phyloP scores from a whole-genome alignment of 2,888 invertebrate genomes.

The Arenicola marina region DNA sequence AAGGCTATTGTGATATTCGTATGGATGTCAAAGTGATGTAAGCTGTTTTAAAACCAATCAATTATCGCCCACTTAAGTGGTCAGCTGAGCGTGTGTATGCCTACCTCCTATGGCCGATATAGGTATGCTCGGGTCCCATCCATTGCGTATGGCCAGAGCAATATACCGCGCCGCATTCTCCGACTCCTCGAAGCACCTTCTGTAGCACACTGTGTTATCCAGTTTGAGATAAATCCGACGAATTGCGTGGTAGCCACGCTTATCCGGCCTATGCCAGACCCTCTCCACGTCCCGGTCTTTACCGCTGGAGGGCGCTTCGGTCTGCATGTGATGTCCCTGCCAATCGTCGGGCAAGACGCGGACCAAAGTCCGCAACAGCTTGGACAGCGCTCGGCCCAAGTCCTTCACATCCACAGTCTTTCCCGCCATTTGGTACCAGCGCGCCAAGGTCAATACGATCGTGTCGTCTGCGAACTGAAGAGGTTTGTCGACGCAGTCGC shows the following conservation, averaged over 20 bases:
- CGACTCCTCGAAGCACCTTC: conserved; percentile 19
- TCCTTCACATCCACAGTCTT: conserved; percentile 11
- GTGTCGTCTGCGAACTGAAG: conserved; percentile 23
- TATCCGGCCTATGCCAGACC: conserved; percentile 8
- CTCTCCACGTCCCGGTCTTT: neutral
- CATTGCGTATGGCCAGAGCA: conserved; percentile 13
- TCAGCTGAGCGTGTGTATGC: too few species aligned
- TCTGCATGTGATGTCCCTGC: neutral
- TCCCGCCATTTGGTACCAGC: conserved; percentile 1
- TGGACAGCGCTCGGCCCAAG: conserved; percentile 20
- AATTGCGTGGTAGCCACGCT: neutral
- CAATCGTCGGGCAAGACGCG: conserved; percentile 21
- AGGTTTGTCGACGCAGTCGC: conserved; percentile 22
- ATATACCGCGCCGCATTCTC: conserved; percentile 22
- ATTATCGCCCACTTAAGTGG: too few species aligned
- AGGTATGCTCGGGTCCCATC: conserved; percentile 26
- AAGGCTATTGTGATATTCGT: too few species aligned
- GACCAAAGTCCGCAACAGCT: conserved; percentile 23
- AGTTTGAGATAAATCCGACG: conserved; percentile 20
- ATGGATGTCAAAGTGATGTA: too few species aligned
- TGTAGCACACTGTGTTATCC: conserved; percentile 25
- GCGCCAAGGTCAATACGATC: conserved; percentile 17
- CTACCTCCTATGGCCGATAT: conserved; percentile 26
- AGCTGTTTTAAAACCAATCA: too few species aligned
- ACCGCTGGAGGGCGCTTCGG: neutral